Conservation (phyloP, 2,113 vertebrate species). For the Eulemur macaco region DNA sequence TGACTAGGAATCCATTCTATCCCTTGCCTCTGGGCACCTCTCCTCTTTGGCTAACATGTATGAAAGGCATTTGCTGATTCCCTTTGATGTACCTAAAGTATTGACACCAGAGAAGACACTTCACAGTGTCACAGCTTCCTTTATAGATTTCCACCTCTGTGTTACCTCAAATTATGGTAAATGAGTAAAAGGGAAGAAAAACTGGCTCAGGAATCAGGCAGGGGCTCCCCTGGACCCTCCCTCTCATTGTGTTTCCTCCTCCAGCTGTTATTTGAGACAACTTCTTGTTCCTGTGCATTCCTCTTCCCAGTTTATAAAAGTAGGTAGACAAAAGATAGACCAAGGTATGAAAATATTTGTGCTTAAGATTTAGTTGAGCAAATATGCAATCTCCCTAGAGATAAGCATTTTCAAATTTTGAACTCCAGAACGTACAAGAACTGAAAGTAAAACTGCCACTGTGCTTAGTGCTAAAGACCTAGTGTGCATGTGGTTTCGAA, state of each 20-base stretch:
- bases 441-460: background rate
- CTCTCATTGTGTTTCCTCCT: background rate
- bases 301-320: background rate
- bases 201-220: background rate
- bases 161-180: background rate
- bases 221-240: background rate
- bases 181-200: background rate
- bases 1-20: background rate
- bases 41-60: background rate
- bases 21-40: background rate
- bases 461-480: background rate
- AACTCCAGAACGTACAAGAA: background rate
- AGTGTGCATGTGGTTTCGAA: background rate
- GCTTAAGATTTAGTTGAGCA: background rate
- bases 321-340: background rate
- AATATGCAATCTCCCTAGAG: background rate
- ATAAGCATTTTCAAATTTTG: background rate
- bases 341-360: background rate
- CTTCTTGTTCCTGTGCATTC: background rate
- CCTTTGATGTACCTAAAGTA: background rate
- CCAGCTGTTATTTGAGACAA: background rate
- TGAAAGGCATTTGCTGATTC: constrained; percentile 7
- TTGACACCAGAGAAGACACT: background rate
- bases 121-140: background rate
- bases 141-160: background rate